A percentile compares a stretch with the other conserved stretches of the same genome.
Conservation (phyloP, 2,113 vertebrate genomes). For the Lathamus discolor region DNA sequence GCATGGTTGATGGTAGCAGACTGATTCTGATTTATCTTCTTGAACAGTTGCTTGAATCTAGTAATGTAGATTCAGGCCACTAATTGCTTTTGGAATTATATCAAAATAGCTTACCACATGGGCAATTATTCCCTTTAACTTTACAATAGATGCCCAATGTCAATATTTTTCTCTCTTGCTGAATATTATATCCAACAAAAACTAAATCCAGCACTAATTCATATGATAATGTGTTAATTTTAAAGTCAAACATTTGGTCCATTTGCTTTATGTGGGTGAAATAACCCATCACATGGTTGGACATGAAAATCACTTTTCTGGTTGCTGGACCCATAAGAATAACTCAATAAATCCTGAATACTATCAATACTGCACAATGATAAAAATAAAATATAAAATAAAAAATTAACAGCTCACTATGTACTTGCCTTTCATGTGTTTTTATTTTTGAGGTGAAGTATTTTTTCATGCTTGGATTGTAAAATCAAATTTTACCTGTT, state of each 20-base stretch:
- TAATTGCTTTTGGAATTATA: neutral
- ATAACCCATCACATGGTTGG: neutral
- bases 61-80: neutral
- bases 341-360: neutral
- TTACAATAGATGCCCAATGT: neutral
- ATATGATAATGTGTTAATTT: neutral
- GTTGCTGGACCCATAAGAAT: neutral
- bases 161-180: neutral
- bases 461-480: neutral
- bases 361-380: neutral
- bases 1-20: neutral
- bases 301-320: neutral
- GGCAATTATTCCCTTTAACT: neutral
- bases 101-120: neutral
- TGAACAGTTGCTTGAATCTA: neutral
- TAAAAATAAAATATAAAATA: neutral
- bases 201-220: neutral
- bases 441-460: neutral
- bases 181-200: neutral
- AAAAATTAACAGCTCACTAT: neutral
- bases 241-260: neutral
- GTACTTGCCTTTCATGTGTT: neutral
- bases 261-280: neutral
- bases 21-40: neutral
- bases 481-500: neutral